Evolutionary conservation across 2,888 invertebrate genomes (phyloP), one percentile per base, ranked within the genome.

Genomic region (Oscheius sp.): DNA sequence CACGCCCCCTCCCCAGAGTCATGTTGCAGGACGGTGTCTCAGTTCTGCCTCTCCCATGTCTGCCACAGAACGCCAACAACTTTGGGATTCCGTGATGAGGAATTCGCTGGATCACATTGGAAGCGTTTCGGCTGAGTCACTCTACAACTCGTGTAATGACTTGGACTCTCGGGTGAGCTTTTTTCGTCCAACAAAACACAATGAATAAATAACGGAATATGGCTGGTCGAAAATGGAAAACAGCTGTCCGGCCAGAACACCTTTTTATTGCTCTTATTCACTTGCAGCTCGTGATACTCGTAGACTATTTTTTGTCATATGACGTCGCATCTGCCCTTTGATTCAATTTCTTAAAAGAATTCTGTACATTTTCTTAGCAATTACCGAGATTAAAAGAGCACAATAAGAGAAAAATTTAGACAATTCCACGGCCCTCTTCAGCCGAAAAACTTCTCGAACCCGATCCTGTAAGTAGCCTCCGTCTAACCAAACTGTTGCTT

Each of bases 21-120:
- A 29, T 20, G 55, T 58, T 61, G 27, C 42, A 61, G 61, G 61
- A 45, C 70, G 76, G 37, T 76, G 74, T 52, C 71, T 72, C 33
- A 72, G 72, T 25, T 76, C 76, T 20, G 74, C 74, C 42, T 72
- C 76, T 17, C 76, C 76, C 37, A 76, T 76, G 65, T 70, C 76
- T 50, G 74, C 74, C 23, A 69, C 72, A 20, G 74, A 76, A 70
- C 68, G 74, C 42, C 74, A 76, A 65, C 71, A 71, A 63, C 55
- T 76, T 31, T 76, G 76, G 76, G 34, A 46, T 27, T 42, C 58
- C 0, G 58, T 58, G n/a, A 39, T 42, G 52, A 42, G 42, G 15
- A 48, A 46, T 33, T 50, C 58, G 0, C 20, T 68, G 25, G 42
- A 57, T 3, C 31, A 39, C n/a, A 25, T 45, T 8, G 61, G 27